Evolutionary conservation across 2,888 invertebrate genomes (phyloP), one percentile per base, ranked within the genome.

Genomic region (Bruchidius siliquastri): DNA sequence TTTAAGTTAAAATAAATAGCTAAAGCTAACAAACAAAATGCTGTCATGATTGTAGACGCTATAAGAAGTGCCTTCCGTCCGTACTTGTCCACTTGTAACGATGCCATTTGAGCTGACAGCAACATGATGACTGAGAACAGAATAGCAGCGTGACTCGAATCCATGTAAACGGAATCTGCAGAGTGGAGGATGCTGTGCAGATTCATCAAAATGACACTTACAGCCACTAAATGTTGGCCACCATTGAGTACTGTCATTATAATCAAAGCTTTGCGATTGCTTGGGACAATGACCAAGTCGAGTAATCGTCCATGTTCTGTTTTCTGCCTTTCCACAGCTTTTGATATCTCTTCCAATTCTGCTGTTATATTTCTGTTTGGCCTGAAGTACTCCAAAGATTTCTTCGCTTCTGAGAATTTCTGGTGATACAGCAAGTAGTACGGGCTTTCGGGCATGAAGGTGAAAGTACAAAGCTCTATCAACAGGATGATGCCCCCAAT

Each of bases 201-300:
- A 73, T 87, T 87, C 86, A 87, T 86, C 20, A 86, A 74, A 72
- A 87, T 85, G 1, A 86, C 86, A 71, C 84, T 85, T 32, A 86
- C 85, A 49, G 85, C 84, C 67, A 84, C 84, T 73, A 86, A 84
- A 77, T 86, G 86, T 78, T 87, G 86, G 0, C 83, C 82, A 0
- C 81, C 84, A 73, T 86, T 86, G 68, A 87, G 75, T 2, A 85
- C 83, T 0, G 83, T 81, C 84, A 86, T 85, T 4, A 86, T 85
- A 4, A 85, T 72, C 21, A 86, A 70, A 2, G 85, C 86, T 77
- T 83, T 84, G 32, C 85, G 77, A 74, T 87, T 86, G 75, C 86
- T 85, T 30, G 78, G 77, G 0, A 86, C 80, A 70, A 83, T 73
- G 67, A 87, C 49, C 20, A 87, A 76, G 78, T 87, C 86, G 72